Evolutionary conservation across 1,140 invertebrate species (phyloP), one percentile per base, ranked within the genome.

Genomic region (Drosophila repleta): DNA sequence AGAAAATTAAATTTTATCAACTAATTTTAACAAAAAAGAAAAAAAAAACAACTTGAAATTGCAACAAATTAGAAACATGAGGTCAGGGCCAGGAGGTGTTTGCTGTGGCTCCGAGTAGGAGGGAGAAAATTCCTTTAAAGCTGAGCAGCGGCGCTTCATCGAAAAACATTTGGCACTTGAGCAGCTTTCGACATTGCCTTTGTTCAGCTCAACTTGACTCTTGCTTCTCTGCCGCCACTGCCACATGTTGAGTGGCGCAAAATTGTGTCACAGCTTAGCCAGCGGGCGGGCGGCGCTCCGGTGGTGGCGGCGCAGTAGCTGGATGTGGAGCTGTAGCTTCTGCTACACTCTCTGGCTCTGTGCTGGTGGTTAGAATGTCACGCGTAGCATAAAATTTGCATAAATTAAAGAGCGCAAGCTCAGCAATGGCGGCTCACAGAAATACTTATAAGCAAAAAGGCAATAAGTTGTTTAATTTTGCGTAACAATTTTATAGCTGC

Each of bases 311-410:
- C n/a, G n/a, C n/a, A n/a, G n/a, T n/a, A n/a, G n/a, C n/a, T n/a
- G n/a, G n/a, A n/a, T n/a, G n/a, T n/a, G n/a, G n/a, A n/a, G n/a
- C n/a, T n/a, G n/a, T n/a, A n/a, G n/a, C n/a, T 41, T n/a, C 20
- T 29, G 24, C 35, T 8, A n/a, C 20, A 24, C 35, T 35, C 26
- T 24, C n/a, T n/a, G 51, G 55, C 39, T 41, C 39, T 41, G 39
- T 41, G 39, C 39, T 41, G 35, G 57, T 24, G 52, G 76, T 53
- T 57, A 52, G 56, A 48, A 52, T 24, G 75, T 74, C 82, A 87
- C 78, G 82, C 82, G 82, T 79, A 82, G 78, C 82, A 87, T 87
- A 68, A 87, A 82, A 87, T 87, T 87, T 87, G 58, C 82, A 87
- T 87, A 87, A 79, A 87, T 87, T 87, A 88, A 87, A 71, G 64